Evolutionary conservation across 2,113 vertebrate species (phyloP).

Genomic region (Podarcis raffonei): DNA sequence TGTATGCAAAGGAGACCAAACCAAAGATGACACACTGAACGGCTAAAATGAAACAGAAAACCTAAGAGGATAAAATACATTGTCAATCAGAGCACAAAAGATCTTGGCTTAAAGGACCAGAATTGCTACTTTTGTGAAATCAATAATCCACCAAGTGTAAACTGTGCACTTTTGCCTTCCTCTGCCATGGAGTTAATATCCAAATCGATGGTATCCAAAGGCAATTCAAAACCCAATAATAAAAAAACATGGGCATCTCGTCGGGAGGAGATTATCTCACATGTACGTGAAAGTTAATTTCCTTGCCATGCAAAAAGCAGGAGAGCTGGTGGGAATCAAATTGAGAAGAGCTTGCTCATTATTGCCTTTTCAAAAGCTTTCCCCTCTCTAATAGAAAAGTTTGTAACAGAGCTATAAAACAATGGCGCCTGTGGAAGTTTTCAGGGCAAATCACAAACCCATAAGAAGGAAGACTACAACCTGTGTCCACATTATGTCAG

Average conservation of each 20-base stretch:
- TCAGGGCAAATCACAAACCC: neutral
- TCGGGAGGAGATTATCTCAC: constrained; percentile 33
- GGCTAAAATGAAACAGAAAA: neutral
- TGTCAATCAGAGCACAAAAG: constrained; percentile 34
- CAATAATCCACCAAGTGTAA: neutral
- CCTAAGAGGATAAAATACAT: constrained; percentile 1
- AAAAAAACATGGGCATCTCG: neutral
- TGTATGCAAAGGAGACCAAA: neutral
- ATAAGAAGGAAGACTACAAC: neutral
- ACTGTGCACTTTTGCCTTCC: neutral
- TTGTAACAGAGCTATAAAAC: neutral
- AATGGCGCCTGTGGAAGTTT: neutral
- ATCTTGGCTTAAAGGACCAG: neutral
- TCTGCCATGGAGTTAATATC: constrained; percentile 32
- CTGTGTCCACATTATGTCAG: neutral
- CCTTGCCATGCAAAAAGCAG: neutral
- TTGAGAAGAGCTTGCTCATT: neutral
- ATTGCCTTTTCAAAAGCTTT: neutral
- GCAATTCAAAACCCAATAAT: constrained; percentile 36
- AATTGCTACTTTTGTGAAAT: neutral
- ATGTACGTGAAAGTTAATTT: constrained; percentile 20
- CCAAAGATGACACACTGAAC: neutral
- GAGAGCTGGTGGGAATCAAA: constrained; percentile 13
- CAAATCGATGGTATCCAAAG: constrained; percentile 22
- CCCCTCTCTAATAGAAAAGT: neutral